Conservation (phyloP, 2,797 vertebrate species). For the Falco rusticolus region DNA sequence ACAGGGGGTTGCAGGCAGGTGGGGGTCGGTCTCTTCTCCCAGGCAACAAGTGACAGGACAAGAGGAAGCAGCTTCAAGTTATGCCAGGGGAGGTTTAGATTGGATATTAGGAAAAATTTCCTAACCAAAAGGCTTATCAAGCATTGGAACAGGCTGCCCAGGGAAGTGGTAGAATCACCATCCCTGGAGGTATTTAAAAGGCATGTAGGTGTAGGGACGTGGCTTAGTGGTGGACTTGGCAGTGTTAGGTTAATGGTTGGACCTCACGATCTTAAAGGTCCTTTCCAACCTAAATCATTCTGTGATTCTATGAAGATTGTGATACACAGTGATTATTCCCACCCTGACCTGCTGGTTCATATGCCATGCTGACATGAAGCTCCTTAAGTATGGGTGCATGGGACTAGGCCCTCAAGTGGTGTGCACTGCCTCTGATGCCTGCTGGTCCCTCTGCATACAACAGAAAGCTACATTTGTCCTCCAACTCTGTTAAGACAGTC, state of each 20-base stretch:
- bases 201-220: background rate
- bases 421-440: background rate
- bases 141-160: background rate
- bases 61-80: background rate
- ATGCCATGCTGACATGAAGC: background rate
- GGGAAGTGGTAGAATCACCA: background rate
- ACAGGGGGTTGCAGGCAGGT: too few species aligned
- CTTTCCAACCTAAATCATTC: background rate
- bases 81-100: background rate
- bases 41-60: background rate
- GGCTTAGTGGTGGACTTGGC: background rate
- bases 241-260: background rate
- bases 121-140: background rate
- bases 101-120: background rate
- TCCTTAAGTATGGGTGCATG: background rate
- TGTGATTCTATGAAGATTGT: background rate
- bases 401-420: background rate
- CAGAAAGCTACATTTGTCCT: background rate
- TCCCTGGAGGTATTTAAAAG: background rate
- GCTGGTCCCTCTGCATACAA: background rate
- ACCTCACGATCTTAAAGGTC: background rate
- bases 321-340: background rate
- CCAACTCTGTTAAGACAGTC: background rate
- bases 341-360: background rate
- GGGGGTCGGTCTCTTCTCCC: background rate